Base-by-base conservation (phyloP, 2,797 vertebrate genomes). In the Simalia tracyae region DNA sequence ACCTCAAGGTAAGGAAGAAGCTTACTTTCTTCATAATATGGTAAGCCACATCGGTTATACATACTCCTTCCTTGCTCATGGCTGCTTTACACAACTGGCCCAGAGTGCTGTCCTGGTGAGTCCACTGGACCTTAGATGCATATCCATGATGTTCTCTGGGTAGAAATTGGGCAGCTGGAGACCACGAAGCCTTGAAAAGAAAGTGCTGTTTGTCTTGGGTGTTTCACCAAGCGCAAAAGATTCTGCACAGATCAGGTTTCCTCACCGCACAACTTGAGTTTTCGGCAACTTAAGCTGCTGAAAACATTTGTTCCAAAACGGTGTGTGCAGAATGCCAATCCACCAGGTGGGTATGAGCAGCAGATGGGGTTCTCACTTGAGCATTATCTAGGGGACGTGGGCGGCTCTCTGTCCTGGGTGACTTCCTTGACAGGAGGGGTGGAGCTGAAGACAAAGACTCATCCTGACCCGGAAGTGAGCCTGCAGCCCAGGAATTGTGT, bases 401-500 rank as follows among this genome's bases (percentile, higher is more conserved):
- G 15, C 68, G 36, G 15, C 68, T 72, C 28, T 72, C 15, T 15
- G 31, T 72, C 68, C 31, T 19, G 68, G n/a, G 5, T 6, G 50
- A 54, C 50, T 54, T 54, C 50, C 50, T 54, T 54, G 50, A 72
- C 5, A 50, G 76, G 50, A 76, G 92, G 89, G 93, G 93, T 94
- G 93, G 94, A 93, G 94, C 89, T 72, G 94, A 92, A 93, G 60
- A 89, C 91, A 28, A 0, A 22, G 87, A 94, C 94, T 92, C 91
- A 64, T 86, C 91, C 90, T 95, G 95, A 96, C 96, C 96, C 2
- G 56, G 94, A 95, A 96, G 95, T 94, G 91, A 96, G 95, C 93
- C 92, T 89, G 91, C 93, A 93, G 94, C 96, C 95, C 96, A 36
- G 93, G 76, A 76, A 95, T 97, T 95, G 95, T 97, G 96, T 96